Percentiles rank a stretch among this genome's conserved stretches.
These are phyloP conservation scores for Pitta sordida DNA, from an alignment of 2,113 vertebrate species.

Conservation along the genomic window DNA sequence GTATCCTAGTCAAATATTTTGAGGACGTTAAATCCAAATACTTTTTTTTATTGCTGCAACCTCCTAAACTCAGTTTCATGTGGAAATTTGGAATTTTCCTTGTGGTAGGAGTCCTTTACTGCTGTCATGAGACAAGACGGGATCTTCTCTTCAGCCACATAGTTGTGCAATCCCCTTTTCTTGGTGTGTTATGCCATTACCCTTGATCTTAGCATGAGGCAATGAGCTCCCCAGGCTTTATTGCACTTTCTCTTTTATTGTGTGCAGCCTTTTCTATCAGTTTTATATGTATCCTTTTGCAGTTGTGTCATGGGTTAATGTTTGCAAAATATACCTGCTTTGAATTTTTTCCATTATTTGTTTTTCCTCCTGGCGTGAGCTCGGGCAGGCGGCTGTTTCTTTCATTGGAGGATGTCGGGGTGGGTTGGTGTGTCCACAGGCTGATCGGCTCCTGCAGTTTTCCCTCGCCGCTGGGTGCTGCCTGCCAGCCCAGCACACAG, in stretches of 20 bases:
- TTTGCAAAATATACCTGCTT: no score
- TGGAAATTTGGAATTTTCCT: background rate
- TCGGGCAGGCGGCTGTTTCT: no score
- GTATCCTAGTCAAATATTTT: background rate
- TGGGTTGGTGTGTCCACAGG: no score
- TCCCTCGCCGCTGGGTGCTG: no score
- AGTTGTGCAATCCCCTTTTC: background rate
- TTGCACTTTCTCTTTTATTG: background rate
- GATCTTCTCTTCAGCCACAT: background rate
- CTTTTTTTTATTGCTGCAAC: background rate
- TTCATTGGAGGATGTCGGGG: no score
- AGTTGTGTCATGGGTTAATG: no score
- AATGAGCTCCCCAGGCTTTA: background rate
- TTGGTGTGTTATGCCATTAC: background rate
- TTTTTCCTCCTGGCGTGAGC: no score
- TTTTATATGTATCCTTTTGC: fast-evolving
- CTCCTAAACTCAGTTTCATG: background rate
- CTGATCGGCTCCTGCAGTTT: no score
- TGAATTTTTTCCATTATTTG: no score
- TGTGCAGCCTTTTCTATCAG: background rate
- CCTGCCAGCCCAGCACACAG: no score
- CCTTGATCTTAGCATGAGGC: fast-evolving
- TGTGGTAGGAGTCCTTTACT: background rate
- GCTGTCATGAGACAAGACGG: background rate
- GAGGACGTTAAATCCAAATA: background rate